Evolutionary conservation across 2,797 vertebrate genomes (phyloP).

Genomic region (Bradypodion ventrale): DNA sequence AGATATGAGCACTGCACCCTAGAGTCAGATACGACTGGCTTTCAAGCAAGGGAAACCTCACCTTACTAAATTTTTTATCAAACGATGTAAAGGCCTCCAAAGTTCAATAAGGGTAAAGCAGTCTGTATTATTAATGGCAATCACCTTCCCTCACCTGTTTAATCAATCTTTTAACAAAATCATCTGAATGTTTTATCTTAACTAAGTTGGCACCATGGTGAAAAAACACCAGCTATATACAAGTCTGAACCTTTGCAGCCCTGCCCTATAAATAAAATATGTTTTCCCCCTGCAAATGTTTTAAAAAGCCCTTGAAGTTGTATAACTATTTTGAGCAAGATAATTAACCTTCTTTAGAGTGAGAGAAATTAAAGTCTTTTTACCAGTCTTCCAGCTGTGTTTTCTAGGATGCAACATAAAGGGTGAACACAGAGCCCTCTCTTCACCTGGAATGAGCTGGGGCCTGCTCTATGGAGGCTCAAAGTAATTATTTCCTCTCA

Average conservation of each 20-base stretch:
- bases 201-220: slow-evolving; percentile 57
- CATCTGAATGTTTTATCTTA: slow-evolving; percentile 65
- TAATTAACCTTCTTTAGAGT: slow-evolving; percentile 56
- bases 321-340: slow-evolving; percentile 24
- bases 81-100: not conserved
- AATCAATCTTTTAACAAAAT: slow-evolving; percentile 65
- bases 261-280: slow-evolving; percentile 49
- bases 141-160: slow-evolving; percentile 67
- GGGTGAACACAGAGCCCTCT: slow-evolving; percentile 33
- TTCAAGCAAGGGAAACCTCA: no score
- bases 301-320: slow-evolving; percentile 21
- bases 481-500: slow-evolving; percentile 44
- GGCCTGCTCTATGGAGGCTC: slow-evolving; percentile 21
- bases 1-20: no score
- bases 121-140: slow-evolving; percentile 33
- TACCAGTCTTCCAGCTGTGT: slow-evolving; percentile 64
- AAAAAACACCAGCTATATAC: slow-evolving; percentile 1
- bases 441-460: slow-evolving; percentile 21
- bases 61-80: no score
- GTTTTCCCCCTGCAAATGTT: not conserved
- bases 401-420: slow-evolving; percentile 67
- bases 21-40: no score
- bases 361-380: slow-evolving; percentile 56
- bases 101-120: not conserved
- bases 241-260: slow-evolving; percentile 58